A percentile compares a stretch with the other conserved stretches of the same genome.
phyloP scores from a whole-genome alignment of 2,888 invertebrate species.

The Melipona beecheii region DNA sequence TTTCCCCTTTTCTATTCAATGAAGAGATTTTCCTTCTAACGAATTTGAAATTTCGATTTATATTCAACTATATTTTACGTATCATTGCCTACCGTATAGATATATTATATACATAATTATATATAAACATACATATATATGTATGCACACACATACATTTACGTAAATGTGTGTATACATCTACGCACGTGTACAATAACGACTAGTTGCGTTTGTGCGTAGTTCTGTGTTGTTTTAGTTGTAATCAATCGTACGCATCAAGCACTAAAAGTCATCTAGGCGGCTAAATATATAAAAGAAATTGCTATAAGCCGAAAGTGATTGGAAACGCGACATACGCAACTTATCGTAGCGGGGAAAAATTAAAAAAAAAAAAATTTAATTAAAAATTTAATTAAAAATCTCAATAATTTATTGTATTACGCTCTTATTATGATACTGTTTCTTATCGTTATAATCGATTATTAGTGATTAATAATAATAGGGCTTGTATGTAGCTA shows the following conservation, averaged over 20 bases:
- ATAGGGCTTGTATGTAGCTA: conserved; percentile 74
- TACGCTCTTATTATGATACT: conserved; percentile 46
- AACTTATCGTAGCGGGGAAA: neutral
- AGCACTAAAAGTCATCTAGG: conserved; percentile 27
- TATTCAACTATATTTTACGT: conserved; percentile 71
- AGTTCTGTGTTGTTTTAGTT: conserved; percentile 30
- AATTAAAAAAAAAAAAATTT: conserved; percentile 27
- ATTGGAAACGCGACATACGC: neutral
- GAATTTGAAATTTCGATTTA: conserved; percentile 62
- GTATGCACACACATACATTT: conserved; percentile 25
- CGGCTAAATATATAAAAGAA: conserved; percentile 9
- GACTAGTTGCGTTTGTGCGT: conserved; percentile 18
- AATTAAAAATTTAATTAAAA: conserved; percentile 63
- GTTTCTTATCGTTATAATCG: conserved; percentile 69
- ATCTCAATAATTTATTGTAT: conserved; percentile 60
- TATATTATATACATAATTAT: conserved; percentile 46
- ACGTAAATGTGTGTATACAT: conserved; percentile 15
- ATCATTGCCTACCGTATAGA: conserved; percentile 69
- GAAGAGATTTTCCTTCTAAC: conserved; percentile 35
- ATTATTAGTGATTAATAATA: conserved; percentile 68
- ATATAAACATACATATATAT: conserved; percentile 43
- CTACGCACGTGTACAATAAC: neutral
- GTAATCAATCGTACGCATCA: conserved; percentile 31
- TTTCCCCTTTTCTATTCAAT: conserved; percentile 35
- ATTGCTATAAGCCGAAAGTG: neutral